Conservation (phyloP, 2,113 vertebrate genomes). For the Amphilophus citrinellus region DNA sequence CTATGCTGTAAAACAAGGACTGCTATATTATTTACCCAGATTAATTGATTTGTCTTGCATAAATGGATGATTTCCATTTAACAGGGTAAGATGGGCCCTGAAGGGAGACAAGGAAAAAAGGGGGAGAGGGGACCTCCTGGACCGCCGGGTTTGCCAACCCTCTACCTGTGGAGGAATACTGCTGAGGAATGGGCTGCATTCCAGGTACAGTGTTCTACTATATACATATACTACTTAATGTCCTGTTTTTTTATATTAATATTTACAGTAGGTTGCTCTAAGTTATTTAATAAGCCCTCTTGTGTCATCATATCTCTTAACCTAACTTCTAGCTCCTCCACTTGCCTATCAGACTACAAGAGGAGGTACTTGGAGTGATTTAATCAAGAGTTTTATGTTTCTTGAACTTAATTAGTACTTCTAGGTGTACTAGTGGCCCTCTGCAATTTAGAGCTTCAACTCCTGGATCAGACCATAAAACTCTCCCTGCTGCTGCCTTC, state of each 20-base stretch:
- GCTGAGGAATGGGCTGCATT: slow-evolving; percentile 87
- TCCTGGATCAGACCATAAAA: too few relatives aligned
- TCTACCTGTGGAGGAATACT: slow-evolving; percentile 89
- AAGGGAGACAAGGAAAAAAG: slow-evolving; percentile 75
- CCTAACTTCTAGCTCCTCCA: too few relatives aligned
- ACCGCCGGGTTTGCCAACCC: slow-evolving; percentile 81
- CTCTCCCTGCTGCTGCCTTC: too few relatives aligned
- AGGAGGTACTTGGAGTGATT: too few relatives aligned
- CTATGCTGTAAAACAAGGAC: neutral
- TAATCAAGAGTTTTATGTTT: too few relatives aligned
- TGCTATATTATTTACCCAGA: neutral
- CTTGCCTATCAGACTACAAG: too few relatives aligned
- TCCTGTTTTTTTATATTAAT: neutral
- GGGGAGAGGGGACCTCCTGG: slow-evolving; percentile 83
- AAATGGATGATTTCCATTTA: neutral
- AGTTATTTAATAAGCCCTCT: too few relatives aligned
- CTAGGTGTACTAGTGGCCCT: too few relatives aligned
- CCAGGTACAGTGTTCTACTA: slow-evolving; percentile 67
- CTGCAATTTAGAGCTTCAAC: too few relatives aligned
- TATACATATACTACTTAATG: neutral
- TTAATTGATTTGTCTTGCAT: slow-evolving; percentile 13
- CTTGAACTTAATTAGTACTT: too few relatives aligned
- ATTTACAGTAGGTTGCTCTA: too few relatives aligned
- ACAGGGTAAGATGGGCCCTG: slow-evolving; percentile 82
- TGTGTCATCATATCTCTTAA: too few relatives aligned